Evolutionary conservation across 2,888 invertebrate genomes (phyloP), one percentile per base, ranked within the genome.

Genomic region (Orthonychiurus folsomi): DNA sequence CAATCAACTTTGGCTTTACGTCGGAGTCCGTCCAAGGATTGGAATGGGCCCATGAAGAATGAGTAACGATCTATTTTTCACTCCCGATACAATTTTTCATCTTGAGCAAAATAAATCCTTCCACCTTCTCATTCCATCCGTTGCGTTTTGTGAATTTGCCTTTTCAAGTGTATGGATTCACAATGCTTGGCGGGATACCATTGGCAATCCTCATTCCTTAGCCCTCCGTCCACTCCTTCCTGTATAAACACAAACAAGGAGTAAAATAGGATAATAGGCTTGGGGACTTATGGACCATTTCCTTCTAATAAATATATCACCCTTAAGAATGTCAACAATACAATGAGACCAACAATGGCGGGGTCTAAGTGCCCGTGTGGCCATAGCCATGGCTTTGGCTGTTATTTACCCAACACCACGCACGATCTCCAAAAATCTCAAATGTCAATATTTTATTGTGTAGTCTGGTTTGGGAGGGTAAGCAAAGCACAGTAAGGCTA

Each of bases 1-100:
- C 66, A 67, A 68, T 70, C 67, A 70, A 68, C 65, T 67, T 65
- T 68, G 65, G n/a, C n/a, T n/a, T 68, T 68, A 62, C 66, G 50
- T 20, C 37, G 37, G 37, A 37, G 37, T 5, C 5, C 37, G 37
- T 37, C 37, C 37, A 37, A 9, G 15, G 9, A 37, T 9, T 37
- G 37, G 37, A 37, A 2, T 18, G 24, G 24, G 55, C n/a, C n/a
- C 24, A 53, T 50, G 50, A 58, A 59, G 55, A 59, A 66, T 66
- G 66, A 66, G 63, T 63, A 66, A 66, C 66, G 66, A 66, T 66
- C 61, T 66, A 63, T 63, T 66, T 63, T 63, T 63, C 58, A 58
- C 60, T 61, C 59, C 56, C 50, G 61, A 58, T 59, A 23, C 58
- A 52, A 23, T 52, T 20, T 37, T 37, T 37, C 37, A 37, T 37